phyloP scores from a whole-genome alignment of 1,140 invertebrate genomes.

The Nasonia giraulti region DNA sequence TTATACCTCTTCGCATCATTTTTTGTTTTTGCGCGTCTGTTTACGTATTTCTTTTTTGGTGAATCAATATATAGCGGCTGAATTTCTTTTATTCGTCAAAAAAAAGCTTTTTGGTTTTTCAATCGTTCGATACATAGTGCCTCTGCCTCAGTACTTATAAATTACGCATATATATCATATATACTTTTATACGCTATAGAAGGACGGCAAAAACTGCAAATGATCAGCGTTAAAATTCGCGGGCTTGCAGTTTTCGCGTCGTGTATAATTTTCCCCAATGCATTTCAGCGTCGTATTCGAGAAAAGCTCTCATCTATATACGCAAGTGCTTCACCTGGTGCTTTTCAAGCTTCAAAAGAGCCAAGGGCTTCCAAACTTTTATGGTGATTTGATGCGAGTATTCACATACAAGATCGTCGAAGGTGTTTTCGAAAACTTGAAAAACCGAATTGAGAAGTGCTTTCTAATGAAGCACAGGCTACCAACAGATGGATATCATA shows the following conservation, averaged over 20 bases:
- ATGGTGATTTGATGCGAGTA: constrained; percentile 2
- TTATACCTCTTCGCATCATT: constrained; percentile 62
- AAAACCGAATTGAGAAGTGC: not conserved
- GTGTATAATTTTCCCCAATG: not conserved
- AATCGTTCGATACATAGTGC: not conserved
- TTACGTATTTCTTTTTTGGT: constrained; percentile 54
- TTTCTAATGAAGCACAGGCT: not conserved
- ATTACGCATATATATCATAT: not conserved
- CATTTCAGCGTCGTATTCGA: constrained; percentile 3
- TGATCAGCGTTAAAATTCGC: not conserved
- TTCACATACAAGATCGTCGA: constrained; percentile 8
- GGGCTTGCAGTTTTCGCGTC: not conserved
- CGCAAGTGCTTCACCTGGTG: not conserved
- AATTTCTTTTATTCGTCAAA: constrained; percentile 29
- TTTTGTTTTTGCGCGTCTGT: constrained; percentile 47
- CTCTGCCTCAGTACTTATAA: not conserved
- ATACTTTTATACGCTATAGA: not conserved
- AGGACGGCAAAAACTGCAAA: not conserved
- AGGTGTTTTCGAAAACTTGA: constrained; percentile 6
- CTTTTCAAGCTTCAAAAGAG: not conserved
- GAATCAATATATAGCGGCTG: constrained; percentile 57
- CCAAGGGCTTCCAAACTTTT: constrained; percentile 10
- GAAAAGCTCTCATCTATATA: not conserved
- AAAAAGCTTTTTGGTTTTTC: not conserved
- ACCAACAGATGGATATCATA: not conserved